phyloP scores from a whole-genome alignment of 2,888 invertebrate genomes.

The Agonopterix arenella region DNA sequence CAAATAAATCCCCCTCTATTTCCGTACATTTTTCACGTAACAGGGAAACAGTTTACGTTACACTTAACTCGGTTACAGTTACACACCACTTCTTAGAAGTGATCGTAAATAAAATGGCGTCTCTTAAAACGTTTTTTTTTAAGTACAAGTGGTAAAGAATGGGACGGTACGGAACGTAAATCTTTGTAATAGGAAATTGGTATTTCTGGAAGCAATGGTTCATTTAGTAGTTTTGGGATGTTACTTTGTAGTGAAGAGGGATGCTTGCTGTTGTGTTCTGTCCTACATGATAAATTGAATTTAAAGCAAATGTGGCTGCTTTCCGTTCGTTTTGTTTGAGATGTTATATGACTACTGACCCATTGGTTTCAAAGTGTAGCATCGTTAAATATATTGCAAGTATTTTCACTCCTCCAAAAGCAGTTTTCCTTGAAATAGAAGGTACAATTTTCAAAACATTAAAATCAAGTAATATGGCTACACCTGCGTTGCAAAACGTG shows the following conservation, averaged over 20 bases:
- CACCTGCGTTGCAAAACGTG: neutral
- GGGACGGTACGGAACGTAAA: slow-evolving; percentile 41
- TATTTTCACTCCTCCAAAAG: no score
- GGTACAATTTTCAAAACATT: no score
- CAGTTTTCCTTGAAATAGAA: no score
- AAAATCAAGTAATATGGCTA: no score
- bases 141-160: slow-evolving; percentile 31
- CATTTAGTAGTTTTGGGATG: slow-evolving; percentile 6
- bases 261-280: no score
- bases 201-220: slow-evolving; percentile 14
- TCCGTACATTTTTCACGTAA: slow-evolving; percentile 7
- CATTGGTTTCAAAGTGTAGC: no score
- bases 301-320: no score
- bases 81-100: slow-evolving; percentile 29
- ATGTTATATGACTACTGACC: no score
- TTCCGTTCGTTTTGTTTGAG: no score
- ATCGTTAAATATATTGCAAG: no score
- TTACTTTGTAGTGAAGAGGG: slow-evolving; percentile 4
- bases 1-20: slow-evolving; percentile 15
- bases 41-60: slow-evolving; percentile 27
- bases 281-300: no score
- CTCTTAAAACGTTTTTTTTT: slow-evolving; percentile 40
- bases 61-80: slow-evolving; percentile 43
- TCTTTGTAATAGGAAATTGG: slow-evolving; percentile 32
- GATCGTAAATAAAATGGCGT: slow-evolving; percentile 39